phyloP scores from a whole-genome alignment of 2,888 invertebrate species.

The Agrotis segetum region DNA sequence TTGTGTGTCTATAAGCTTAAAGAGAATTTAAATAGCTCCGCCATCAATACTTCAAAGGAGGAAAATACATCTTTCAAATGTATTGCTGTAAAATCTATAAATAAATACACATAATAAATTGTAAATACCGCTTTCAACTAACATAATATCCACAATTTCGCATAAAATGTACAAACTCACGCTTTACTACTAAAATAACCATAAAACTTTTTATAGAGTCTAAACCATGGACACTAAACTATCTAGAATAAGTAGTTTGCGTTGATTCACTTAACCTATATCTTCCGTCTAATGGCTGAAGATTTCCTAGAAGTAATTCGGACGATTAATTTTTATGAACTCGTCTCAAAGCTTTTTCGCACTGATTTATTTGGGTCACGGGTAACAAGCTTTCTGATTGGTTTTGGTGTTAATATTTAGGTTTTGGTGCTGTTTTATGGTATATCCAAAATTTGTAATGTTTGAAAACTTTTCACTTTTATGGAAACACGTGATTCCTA shows the following conservation, averaged over 20 bases:
- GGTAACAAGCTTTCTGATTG: slow-evolving; percentile 20
- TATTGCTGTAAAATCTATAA: slow-evolving; percentile 28
- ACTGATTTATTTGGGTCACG: slow-evolving; percentile 34
- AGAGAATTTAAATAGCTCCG: neutral
- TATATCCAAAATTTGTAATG: too few relatives aligned
- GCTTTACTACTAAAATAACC: slow-evolving; percentile 39
- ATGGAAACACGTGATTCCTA: neutral
- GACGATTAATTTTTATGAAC: slow-evolving; percentile 20
- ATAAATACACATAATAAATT: neutral
- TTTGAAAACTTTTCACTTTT: neutral
- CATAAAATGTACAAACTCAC: slow-evolving; percentile 35
- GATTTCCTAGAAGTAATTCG: slow-evolving; percentile 49
- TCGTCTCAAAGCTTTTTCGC: slow-evolving; percentile 14
- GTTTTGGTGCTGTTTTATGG: too few relatives aligned
- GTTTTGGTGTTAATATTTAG: slow-evolving; percentile 8
- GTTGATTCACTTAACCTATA: slow-evolving; percentile 58
- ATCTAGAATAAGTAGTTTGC: slow-evolving; percentile 29
- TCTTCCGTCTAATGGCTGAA: slow-evolving; percentile 37
- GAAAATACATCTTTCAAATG: slow-evolving; percentile 14
- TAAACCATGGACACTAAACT: slow-evolving; percentile 25
- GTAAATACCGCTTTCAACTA: slow-evolving; percentile 24
- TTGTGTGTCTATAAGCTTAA: neutral
- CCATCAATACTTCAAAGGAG: slow-evolving; percentile 16
- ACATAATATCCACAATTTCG: slow-evolving; percentile 10
- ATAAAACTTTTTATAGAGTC: slow-evolving; percentile 52